Evolutionary conservation across 2,797 vertebrate species (phyloP).

Genomic region (Borostomias antarcticus): DNA sequence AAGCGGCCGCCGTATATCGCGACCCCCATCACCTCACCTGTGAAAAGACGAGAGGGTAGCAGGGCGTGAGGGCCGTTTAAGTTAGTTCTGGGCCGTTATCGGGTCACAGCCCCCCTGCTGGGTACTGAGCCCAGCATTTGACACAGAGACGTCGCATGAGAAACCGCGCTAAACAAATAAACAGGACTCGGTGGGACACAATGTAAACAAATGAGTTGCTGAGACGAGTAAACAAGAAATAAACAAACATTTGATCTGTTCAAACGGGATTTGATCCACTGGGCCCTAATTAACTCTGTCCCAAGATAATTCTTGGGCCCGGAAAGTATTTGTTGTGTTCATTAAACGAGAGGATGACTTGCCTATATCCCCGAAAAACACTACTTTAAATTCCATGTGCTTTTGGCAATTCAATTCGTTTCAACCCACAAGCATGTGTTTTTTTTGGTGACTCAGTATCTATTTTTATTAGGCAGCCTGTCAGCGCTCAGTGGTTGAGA

Average conservation of each 20-base stretch:
- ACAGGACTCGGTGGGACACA: slow-evolving; percentile 41
- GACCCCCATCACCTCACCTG: slow-evolving; percentile 44
- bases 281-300: too few relatives aligned
- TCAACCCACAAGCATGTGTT: slow-evolving; percentile 53
- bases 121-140: slow-evolving; percentile 56
- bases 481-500: slow-evolving; percentile 51
- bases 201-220: slow-evolving; percentile 28
- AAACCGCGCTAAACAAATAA: slow-evolving; percentile 57
- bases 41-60: slow-evolving; percentile 30
- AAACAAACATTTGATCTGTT: slow-evolving; percentile 24
- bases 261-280: background rate
- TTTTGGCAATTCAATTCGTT: slow-evolving; percentile 57
- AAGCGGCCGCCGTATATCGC: slow-evolving; percentile 36
- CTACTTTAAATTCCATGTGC: slow-evolving; percentile 51
- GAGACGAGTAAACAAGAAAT: slow-evolving; percentile 37
- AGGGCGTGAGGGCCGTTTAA: slow-evolving; percentile 48
- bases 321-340: slow-evolving; percentile 58
- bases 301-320: slow-evolving; percentile 33
- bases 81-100: slow-evolving; percentile 38
- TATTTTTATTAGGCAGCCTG: slow-evolving; percentile 66
- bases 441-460: slow-evolving; percentile 61
- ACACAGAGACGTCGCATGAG: slow-evolving; percentile 69
- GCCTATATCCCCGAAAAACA: slow-evolving; percentile 46
- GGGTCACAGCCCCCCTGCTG: slow-evolving; percentile 53
- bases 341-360: slow-evolving; percentile 23